Base-by-base conservation (phyloP, 1,140 invertebrate species). In the Meloidogyne floridensis region DNA sequence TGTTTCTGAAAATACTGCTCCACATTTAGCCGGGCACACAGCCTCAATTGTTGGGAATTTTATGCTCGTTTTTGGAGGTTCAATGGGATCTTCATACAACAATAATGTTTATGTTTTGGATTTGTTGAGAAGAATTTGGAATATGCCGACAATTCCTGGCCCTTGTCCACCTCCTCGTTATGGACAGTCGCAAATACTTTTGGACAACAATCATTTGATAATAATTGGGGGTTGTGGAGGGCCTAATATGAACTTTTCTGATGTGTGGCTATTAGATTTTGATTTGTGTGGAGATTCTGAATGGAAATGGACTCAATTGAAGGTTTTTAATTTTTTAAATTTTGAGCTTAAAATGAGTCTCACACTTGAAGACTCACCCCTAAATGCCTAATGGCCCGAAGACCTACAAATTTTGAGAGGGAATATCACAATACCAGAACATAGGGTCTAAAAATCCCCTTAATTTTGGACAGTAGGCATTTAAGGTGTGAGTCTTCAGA, bases 1-100 rank as follows among this genome's bases (percentile, higher is more conserved):
- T 54, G 43, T 81, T 71, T 74, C 69, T 53, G 86, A 87, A 43
- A 83, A 87, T 56, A 77, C 85, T 7, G 86, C 87, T 9, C 94
- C 95, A 1, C 93, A 94, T 89, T 94, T 95, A 71, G 96, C 95
- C 10, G 92, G 92, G 7, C 96, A 98, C 91, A 96, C 95, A n/a
- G 95, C 95, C 11, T 94, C 94, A 65, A 93, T 98, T 80, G 94
- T 94, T 90, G 93, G 93, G 72, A 93, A 96, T 91, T 86, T 87
- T 71, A 86, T 86, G 85, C 80, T 86, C 18, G 86, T 86, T 53
- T 87, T 86, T 72, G 85, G 85, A 6, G 85, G 85, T 11, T 86
- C 85, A 10, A 85, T 86, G 84, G 85, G 85, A 18, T 79, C 80
- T 47, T 85, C 83, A 32, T 86, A 83, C 47, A 86, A 85, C 69